Base-by-base conservation (phyloP, 2,797 vertebrate species). In the Acanthurus lineatus region DNA sequence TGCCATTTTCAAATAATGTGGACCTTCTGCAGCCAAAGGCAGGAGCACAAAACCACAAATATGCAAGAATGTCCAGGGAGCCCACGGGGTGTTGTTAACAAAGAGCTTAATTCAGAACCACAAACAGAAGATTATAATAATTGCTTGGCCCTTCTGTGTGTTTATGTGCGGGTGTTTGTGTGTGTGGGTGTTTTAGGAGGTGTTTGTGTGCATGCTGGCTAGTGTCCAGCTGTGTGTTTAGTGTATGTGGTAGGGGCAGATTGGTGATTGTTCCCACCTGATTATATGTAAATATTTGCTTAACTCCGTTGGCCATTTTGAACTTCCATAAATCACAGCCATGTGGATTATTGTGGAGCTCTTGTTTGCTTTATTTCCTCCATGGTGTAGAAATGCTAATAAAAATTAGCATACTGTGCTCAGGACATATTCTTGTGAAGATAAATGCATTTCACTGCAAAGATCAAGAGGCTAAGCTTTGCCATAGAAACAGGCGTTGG, bases 201-300 rank as follows among this genome's bases (percentile, higher is more conserved):
- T 81, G 79, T 87, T 69, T 77, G 61, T 47, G 61, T 79, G 79
- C 72, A 54, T 48, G 47, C 69, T 67, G 69, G 52, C 66, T 5
- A 66, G 49, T 60, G 66, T 61, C 49, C 20, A 51, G 47, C 51
- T 84, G 80, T 84, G 83, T 86, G 73, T 82, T 84, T 82, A 76
- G 63, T 69, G 4, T 73, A 76, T 73, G 52, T 65, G 44, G 60
- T 71, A 69, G 51, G 68, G 81, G 80, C 82, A 87, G 82, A 86
- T 83, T 84, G 84, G 75, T 73, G 83, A 89, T 89, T 92, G 82
- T 81, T 86, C 74, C 85, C 81, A 86, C 85, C 76, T 89, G 84
- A 91, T 91, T 89, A 81, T 76, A 91, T 88, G 79, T 89, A 91
- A 91, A 94, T 93, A 90, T 92, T 90, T 87, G 67, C 87, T 87